These are phyloP conservation scores for Xiphophorus birchmanni DNA, from an alignment of 2,797 vertebrate genomes.

Conservation along the genomic window DNA sequence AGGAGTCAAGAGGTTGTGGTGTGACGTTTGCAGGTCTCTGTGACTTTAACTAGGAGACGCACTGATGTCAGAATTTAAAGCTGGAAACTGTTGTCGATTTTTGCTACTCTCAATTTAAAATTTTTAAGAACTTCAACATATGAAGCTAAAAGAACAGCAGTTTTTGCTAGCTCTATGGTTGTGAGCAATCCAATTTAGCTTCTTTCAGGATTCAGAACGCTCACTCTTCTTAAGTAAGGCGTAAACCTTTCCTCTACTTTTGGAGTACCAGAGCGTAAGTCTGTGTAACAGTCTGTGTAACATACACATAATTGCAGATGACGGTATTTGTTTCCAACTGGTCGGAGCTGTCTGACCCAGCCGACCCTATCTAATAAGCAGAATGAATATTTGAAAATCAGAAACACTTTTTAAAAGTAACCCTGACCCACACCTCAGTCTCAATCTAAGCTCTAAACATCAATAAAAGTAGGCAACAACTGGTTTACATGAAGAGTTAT, in stretches of 20 bases:
- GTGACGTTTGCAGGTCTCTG: constrained; percentile 3
- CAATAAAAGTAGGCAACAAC: neutral
- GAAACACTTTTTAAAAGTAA: neutral
- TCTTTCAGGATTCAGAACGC: neutral
- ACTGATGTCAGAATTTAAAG: neutral
- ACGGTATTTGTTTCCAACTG: neutral
- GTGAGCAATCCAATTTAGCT: neutral
- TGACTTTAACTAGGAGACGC: constrained; percentile 3
- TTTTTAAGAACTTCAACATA: neutral
- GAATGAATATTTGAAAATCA: neutral
- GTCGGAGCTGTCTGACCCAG: neutral
- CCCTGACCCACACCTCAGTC: neutral
- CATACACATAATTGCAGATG: neutral
- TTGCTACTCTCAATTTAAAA: neutral
- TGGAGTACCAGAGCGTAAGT: neutral
- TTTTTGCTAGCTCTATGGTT: neutral
- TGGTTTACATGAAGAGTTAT: neutral
- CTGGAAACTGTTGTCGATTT: neutral
- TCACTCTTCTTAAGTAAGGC: neutral
- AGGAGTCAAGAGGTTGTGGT: neutral
- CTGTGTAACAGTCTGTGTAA: too few relatives aligned
- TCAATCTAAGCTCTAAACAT: neutral
- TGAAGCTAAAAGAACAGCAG: neutral
- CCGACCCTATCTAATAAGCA: neutral
- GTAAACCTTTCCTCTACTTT: neutral